phyloP scores from a whole-genome alignment of 2,113 vertebrate genomes.

The Sphaerodactylus townsendi region DNA sequence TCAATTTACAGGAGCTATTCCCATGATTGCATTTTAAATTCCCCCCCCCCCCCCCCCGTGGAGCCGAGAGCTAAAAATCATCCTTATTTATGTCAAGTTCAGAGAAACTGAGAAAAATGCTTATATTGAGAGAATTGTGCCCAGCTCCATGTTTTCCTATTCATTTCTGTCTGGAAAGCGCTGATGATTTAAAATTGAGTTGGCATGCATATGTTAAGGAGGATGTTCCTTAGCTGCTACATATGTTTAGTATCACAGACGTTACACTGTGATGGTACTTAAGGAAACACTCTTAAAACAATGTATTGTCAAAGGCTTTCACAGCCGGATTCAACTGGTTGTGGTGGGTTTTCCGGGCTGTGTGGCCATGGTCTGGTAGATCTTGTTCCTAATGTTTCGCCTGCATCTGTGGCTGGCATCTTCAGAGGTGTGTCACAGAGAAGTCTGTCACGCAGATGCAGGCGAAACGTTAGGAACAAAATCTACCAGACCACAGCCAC shows the following conservation, averaged over 20 bases:
- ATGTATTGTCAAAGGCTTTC: too few relatives aligned
- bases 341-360: too few relatives aligned
- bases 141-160: not conserved
- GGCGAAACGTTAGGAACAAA: too few relatives aligned
- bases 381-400: too few relatives aligned
- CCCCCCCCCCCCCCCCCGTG: not conserved
- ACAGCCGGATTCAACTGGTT: too few relatives aligned
- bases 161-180: not conserved
- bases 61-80: not conserved
- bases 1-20: not conserved
- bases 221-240: not conserved
- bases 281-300: not conserved
- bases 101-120: not conserved
- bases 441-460: too few relatives aligned
- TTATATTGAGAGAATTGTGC: not conserved
- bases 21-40: not conserved
- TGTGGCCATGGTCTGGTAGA: too few relatives aligned
- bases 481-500: too few relatives aligned
- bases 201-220: not conserved
- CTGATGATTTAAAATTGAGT: not conserved
- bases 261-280: not conserved
- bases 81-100: accelerated
- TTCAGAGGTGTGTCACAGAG: too few relatives aligned
- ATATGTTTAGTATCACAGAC: not conserved
- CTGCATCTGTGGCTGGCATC: too few relatives aligned